Evolutionary conservation across 1,140 invertebrate species (phyloP).

Genomic region (Meloidogyne exigua): DNA sequence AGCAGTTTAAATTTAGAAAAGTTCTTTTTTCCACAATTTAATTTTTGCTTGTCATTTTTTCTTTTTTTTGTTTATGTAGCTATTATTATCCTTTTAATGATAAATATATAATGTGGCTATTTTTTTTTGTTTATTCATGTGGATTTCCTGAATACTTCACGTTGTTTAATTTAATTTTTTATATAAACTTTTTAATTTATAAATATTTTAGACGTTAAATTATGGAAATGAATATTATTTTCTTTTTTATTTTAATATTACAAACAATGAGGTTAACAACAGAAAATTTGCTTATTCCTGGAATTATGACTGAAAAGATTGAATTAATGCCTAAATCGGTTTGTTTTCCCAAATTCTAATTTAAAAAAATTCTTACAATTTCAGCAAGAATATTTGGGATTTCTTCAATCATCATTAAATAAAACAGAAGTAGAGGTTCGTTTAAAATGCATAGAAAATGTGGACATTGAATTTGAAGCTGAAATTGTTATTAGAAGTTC

Average conservation of each 20-base stretch:
- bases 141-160: too few relatives aligned
- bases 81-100: too few relatives aligned
- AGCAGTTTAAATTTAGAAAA: too few relatives aligned
- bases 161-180: too few relatives aligned
- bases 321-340: constrained; percentile 39
- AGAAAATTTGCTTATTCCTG: constrained; percentile 45
- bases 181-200: too few relatives aligned
- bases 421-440: constrained; percentile 60
- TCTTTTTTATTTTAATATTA: constrained; percentile 10
- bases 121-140: too few relatives aligned
- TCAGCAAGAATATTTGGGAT: constrained; percentile 59
- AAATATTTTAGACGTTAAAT: not conserved
- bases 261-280: not conserved
- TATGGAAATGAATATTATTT: not conserved
- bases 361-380: constrained; percentile 22
- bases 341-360: not conserved
- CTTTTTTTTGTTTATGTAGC: not conserved
- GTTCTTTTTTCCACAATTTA: too few relatives aligned
- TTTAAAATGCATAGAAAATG: constrained; percentile 42
- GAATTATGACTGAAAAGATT: constrained; percentile 47
- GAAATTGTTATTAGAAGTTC: constrained; percentile 60
- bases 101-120: too few relatives aligned
- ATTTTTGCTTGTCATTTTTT: too few relatives aligned
- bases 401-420: constrained; percentile 61
- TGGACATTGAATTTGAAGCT: constrained; percentile 44